Percentiles rank a stretch among this genome's conserved stretches.
These are phyloP conservation scores for Caenorhabditis japonica DNA, from an alignment of 2,888 invertebrate genomes.

Conservation along the genomic window DNA sequence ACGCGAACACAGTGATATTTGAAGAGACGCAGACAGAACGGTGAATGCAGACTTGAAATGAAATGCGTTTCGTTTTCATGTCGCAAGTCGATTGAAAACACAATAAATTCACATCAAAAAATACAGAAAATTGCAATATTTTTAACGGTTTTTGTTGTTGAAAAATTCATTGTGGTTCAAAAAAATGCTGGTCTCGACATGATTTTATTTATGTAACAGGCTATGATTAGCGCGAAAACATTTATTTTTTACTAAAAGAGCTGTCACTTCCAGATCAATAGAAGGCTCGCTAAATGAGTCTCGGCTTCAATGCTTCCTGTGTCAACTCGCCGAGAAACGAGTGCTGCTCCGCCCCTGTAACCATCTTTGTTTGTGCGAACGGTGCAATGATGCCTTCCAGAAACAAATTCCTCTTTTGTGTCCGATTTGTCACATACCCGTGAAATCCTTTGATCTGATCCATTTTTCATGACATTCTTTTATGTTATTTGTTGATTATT, in stretches of 20 bases:
- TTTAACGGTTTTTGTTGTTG: too few species aligned
- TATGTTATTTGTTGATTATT: not conserved
- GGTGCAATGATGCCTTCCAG: slow-evolving; percentile 51
- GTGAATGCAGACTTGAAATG: too few species aligned
- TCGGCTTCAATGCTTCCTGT: slow-evolving; percentile 52
- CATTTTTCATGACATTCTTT: slow-evolving; percentile 11
- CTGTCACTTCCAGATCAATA: slow-evolving; percentile 34
- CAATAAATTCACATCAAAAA: too few species aligned
- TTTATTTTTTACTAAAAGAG: not conserved
- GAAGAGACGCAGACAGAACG: too few species aligned
- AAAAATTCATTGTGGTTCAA: too few species aligned
- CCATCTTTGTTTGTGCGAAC: slow-evolving; percentile 57
- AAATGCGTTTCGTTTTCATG: too few species aligned
- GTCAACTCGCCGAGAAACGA: slow-evolving; percentile 49
- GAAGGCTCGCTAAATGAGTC: slow-evolving; percentile 40
- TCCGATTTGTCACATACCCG: slow-evolving; percentile 49
- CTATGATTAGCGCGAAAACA: too few species aligned
- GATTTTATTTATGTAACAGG: too few species aligned
- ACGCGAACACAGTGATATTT: too few species aligned
- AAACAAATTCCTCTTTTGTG: slow-evolving; percentile 31
- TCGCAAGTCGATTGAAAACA: too few species aligned
- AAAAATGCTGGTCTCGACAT: too few species aligned
- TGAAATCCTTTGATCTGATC: slow-evolving; percentile 37
- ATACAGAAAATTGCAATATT: too few species aligned
- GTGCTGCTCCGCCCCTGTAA: slow-evolving; percentile 58